These are phyloP conservation scores for Caenorhabditis parvicauda DNA, from an alignment of 2,888 invertebrate genomes.

Conservation along the genomic window DNA sequence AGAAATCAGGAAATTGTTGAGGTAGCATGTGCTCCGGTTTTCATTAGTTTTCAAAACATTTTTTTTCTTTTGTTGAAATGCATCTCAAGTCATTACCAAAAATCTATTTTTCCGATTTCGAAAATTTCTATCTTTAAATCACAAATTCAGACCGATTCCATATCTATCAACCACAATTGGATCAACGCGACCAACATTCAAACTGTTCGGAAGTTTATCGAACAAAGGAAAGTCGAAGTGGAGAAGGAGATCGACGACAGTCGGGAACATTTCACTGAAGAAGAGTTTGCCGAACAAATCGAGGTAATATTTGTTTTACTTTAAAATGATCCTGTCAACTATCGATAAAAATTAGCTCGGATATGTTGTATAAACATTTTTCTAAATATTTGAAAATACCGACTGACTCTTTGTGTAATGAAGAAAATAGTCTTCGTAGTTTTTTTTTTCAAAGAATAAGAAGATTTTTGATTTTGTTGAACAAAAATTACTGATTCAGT, in stretches of 20 bases:
- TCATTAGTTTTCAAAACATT: too few relatives aligned
- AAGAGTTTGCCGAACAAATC: conserved; percentile 38
- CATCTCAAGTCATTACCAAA: too few relatives aligned
- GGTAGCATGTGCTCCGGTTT: neutral
- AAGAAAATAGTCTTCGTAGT: too few relatives aligned
- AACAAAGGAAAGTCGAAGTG: conserved; percentile 32
- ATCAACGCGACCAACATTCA: conserved; percentile 81
- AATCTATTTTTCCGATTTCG: neutral
- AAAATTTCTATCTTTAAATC: neutral
- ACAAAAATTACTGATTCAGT: too few relatives aligned
- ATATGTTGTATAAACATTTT: too few relatives aligned
- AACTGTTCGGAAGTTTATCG: conserved; percentile 30
- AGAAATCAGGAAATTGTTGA: neutral
- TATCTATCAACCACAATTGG: conserved; percentile 97
- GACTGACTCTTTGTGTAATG: too few relatives aligned
- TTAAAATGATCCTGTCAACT: neutral
- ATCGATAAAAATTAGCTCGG: neutral
- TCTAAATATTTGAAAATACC: too few relatives aligned
- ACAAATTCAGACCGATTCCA: conserved; percentile 75
- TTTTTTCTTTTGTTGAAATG: neutral
- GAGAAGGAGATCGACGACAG: conserved; percentile 38
- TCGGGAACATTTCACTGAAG: conserved; percentile 17
- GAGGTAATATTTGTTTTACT: conserved; percentile 1
- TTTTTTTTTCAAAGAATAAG: too few relatives aligned
- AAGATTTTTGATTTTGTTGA: too few relatives aligned